phyloP scores from a whole-genome alignment of 2,113 vertebrate genomes.

The Ammodramus savannarum region DNA sequence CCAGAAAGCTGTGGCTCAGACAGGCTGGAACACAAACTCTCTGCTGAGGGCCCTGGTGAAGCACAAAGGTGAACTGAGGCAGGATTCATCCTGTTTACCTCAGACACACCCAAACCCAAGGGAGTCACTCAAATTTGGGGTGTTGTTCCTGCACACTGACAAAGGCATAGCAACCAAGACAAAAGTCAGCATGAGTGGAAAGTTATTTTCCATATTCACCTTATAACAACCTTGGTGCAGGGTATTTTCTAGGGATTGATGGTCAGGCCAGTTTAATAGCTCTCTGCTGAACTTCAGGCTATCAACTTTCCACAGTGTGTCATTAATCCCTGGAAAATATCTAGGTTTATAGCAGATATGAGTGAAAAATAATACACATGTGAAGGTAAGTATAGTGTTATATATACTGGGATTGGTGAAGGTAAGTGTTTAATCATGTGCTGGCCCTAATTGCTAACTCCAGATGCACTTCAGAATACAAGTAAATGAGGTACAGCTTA shows the following conservation, averaged over 20 bases:
- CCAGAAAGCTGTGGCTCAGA: not conserved
- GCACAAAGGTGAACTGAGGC: not conserved
- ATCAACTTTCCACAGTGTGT: conserved; percentile 67
- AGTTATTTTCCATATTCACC: conserved; percentile 61
- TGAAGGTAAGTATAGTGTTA: conserved; percentile 1
- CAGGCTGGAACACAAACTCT: not conserved
- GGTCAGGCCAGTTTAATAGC: conserved; percentile 65
- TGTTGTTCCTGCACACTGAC: not conserved
- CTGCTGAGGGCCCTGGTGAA: not conserved
- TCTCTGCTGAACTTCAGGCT: conserved; percentile 66
- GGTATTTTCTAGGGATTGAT: conserved; percentile 73
- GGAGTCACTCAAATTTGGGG: not conserved
- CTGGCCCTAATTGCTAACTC: conserved; percentile 29
- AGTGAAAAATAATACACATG: conserved; percentile 63
- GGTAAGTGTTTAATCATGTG: conserved; percentile 6
- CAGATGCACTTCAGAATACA: not conserved
- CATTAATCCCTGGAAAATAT: conserved; percentile 73
- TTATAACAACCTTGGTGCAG: conserved; percentile 64
- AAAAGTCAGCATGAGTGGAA: not conserved
- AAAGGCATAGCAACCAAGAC: not conserved
- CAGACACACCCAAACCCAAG: not conserved
- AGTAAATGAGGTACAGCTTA: conserved; percentile 20
- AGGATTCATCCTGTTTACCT: not conserved
- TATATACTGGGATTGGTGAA: not conserved
- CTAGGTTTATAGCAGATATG: conserved; percentile 61